Evolutionary conservation across 2,888 invertebrate species (phyloP).

Genomic region (Pinctada fucata): DNA sequence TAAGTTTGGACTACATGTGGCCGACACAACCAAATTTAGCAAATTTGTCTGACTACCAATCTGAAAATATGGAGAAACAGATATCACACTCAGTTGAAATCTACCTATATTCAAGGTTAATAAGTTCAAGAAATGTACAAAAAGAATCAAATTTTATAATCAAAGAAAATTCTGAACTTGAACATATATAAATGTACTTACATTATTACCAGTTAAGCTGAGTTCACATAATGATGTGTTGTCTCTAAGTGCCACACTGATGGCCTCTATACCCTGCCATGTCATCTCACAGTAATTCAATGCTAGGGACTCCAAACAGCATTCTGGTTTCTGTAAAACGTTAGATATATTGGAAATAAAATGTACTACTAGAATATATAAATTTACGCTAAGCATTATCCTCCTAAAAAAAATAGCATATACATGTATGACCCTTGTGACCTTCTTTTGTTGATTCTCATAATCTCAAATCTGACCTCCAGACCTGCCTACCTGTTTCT

Average conservation of each 20-base stretch:
- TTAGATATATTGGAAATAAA: not conserved
- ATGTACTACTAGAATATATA: too few relatives aligned
- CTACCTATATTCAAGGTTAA: too few relatives aligned
- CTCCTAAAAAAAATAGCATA: too few relatives aligned
- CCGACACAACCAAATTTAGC: conserved; percentile 45
- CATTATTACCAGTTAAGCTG: conserved; percentile 62
- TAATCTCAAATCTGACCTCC: too few relatives aligned
- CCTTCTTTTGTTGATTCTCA: too few relatives aligned
- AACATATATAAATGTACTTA: conserved; percentile 18
- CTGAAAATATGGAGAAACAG: conserved; percentile 39
- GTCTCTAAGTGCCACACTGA: conserved; percentile 48
- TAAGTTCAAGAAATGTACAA: too few relatives aligned
- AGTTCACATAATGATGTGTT: conserved; percentile 61
- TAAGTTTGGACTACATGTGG: conserved; percentile 48
- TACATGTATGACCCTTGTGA: too few relatives aligned
- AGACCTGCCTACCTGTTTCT: too few relatives aligned
- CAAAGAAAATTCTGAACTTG: too few relatives aligned
- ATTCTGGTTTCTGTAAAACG: conserved; percentile 50
- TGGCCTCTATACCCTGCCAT: conserved; percentile 45
- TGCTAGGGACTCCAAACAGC: conserved; percentile 51
- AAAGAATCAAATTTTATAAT: too few relatives aligned
- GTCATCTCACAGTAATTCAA: conserved; percentile 59
- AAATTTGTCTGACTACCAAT: conserved; percentile 49
- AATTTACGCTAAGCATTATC: too few relatives aligned
- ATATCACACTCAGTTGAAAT: too few relatives aligned